Conservation (phyloP, 2,888 invertebrate species). For the Geophilus truncorum region DNA sequence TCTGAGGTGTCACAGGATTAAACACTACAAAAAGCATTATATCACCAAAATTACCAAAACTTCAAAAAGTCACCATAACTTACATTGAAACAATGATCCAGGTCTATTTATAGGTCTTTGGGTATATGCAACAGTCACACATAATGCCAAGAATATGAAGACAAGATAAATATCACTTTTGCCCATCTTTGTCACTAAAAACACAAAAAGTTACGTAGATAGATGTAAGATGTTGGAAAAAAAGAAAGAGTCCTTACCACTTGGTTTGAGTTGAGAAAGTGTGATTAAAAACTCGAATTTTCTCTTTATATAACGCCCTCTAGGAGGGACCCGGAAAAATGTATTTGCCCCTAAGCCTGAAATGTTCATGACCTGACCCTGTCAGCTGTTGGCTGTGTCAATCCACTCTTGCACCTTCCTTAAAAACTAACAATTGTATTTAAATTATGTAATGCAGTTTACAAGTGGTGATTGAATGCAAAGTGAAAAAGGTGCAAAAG, state of each 20-base stretch:
- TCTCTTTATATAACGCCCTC: not conserved
- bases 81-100: slow-evolving; percentile 25
- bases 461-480: not conserved
- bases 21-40: too few relatives aligned
- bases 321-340: not conserved
- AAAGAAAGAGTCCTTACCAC: not conserved
- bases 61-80: not conserved
- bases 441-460: not conserved
- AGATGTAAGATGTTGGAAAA: too few relatives aligned
- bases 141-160: not conserved
- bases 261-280: not conserved
- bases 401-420: too few relatives aligned
- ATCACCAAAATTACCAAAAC: not conserved
- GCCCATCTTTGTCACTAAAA: not conserved
- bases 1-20: not conserved
- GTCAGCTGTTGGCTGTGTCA: not conserved
- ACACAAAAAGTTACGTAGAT: too few relatives aligned
- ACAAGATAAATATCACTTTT: not conserved
- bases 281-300: not conserved
- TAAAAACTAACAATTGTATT: not conserved
- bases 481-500: too few relatives aligned
- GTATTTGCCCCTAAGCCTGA: not conserved
- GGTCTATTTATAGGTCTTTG: slow-evolving; percentile 18
- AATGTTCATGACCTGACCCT: slow-evolving; percentile 8
- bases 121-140: not conserved